These are phyloP conservation scores for Catharus bicknelli DNA, from an alignment of 2,113 vertebrate genomes.

Conservation along the genomic window DNA sequence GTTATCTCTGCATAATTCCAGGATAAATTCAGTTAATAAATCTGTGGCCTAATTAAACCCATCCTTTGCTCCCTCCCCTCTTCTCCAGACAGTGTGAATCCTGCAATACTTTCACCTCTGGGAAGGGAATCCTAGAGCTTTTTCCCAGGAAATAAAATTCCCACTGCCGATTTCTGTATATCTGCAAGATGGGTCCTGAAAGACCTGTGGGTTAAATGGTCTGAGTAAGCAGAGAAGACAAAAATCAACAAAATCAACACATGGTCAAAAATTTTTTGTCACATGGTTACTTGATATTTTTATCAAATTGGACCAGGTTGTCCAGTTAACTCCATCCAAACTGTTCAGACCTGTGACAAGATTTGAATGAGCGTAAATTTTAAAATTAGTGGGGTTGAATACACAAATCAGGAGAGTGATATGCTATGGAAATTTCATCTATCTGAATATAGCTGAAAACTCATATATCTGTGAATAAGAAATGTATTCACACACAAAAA, in stretches of 20 bases:
- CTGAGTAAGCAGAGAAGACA: neutral
- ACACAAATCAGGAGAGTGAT: neutral
- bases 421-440: neutral
- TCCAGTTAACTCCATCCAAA: neutral
- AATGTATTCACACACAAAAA: neutral
- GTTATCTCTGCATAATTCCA: neutral
- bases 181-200: neutral
- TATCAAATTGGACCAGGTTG: neutral
- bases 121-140: neutral
- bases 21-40: neutral
- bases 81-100: neutral
- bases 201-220: neutral
- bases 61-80: neutral
- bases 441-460: neutral
- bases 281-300: rapidly evolving
- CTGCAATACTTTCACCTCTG: neutral
- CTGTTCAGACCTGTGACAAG: neutral
- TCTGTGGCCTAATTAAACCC: neutral
- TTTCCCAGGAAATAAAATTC: neutral
- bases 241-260: neutral
- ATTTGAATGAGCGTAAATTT: neutral
- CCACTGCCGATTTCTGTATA: neutral
- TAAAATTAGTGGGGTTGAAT: neutral
- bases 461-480: neutral
- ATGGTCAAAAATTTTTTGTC: neutral